These are phyloP conservation scores for Gallinago undulata DNA, from an alignment of 2,113 vertebrate genomes.

Conservation along the genomic window DNA sequence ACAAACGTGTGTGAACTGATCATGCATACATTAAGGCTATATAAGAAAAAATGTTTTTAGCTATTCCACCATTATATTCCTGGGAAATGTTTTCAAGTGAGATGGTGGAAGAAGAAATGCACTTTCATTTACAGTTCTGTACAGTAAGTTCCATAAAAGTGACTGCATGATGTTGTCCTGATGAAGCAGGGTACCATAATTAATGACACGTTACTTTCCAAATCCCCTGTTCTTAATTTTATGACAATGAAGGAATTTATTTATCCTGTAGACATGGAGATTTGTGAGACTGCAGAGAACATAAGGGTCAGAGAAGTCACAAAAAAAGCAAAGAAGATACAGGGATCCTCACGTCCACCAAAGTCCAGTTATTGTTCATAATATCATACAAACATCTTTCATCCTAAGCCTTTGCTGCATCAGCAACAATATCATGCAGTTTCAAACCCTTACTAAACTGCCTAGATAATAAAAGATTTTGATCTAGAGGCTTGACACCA, in stretches of 20 bases:
- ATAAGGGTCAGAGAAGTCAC: not conserved
- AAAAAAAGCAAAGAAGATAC: not conserved
- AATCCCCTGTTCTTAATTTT: not conserved
- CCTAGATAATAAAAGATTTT: not conserved
- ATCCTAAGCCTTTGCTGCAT: not conserved
- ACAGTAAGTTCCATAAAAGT: not conserved
- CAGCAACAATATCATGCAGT: not conserved
- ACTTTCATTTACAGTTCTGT: not conserved
- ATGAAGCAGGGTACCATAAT: not conserved
- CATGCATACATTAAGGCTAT: not conserved
- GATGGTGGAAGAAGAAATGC: not conserved
- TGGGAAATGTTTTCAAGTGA: not conserved
- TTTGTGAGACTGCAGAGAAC: not conserved
- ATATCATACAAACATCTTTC: not conserved
- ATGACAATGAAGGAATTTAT: not conserved
- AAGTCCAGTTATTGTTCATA: not conserved
- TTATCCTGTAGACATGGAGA: not conserved
- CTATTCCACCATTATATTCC: not conserved
- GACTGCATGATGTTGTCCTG: not conserved
- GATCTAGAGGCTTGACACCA: not conserved
- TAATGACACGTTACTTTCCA: not conserved
- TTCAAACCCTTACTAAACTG: not conserved
- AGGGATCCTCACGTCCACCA: not conserved
- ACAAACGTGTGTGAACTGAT: not conserved
- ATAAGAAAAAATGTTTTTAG: not conserved